A percentile compares a stretch with the other conserved stretches of the same genome.
Evolutionary conservation across 2,888 invertebrate genomes (phyloP).

Genomic region (Eupithecia inturbata): DNA sequence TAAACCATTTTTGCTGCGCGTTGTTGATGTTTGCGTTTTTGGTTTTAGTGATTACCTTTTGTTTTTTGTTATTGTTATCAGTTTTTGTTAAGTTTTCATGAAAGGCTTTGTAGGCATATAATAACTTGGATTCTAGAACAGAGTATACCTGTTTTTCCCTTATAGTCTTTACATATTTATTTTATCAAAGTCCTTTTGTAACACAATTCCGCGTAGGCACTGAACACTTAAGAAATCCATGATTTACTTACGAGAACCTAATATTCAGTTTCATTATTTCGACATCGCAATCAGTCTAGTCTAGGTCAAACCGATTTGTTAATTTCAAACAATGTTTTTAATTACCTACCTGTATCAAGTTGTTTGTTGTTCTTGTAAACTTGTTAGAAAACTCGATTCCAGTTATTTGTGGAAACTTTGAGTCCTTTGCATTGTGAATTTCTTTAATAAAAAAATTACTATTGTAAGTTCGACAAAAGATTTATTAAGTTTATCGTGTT

Average conservation of each 20-base stretch:
- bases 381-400: not conserved
- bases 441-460: not conserved
- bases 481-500: not conserved
- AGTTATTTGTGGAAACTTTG: not conserved
- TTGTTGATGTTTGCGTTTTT: too few relatives aligned
- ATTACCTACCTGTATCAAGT: not conserved
- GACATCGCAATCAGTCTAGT: not conserved
- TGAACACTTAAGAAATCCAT: not conserved
- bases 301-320: constrained; percentile 4
- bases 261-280: constrained; percentile 13
- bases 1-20: too few relatives aligned
- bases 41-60: too few relatives aligned
- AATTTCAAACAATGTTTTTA: not conserved
- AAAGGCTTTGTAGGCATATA: too few relatives aligned
- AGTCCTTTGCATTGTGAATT: not conserved
- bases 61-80: too few relatives aligned
- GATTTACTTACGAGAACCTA: not conserved
- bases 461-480: not conserved
- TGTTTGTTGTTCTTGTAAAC: constrained; percentile 1
- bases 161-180: too few relatives aligned
- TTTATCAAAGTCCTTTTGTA: too few relatives aligned
- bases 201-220: not conserved
- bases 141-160: too few relatives aligned
- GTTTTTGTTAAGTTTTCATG: too few relatives aligned
- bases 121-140: too few relatives aligned